Base-by-base conservation (phyloP, 2,888 invertebrate species). In the Anaspis maculata region DNA sequence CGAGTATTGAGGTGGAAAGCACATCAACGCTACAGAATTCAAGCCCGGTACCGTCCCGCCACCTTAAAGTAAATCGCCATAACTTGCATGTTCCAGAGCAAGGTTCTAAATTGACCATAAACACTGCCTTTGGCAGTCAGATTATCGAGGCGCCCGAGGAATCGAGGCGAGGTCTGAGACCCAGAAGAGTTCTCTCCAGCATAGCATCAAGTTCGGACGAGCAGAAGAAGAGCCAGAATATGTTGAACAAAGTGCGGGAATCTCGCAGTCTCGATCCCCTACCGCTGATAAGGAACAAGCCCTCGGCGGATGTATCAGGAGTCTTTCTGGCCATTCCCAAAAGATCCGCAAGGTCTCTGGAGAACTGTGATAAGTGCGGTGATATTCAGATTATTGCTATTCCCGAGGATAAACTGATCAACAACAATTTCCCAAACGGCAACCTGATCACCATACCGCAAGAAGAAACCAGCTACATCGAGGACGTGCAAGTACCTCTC, bases 211-310 rank as follows among this genome's bases (percentile, higher is more conserved):
- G 77, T 39, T 72, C 72, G 36, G 76, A 74, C 45, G 74, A 75
- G 40, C 61, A 65, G 29, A 58, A 52, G 34, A 63, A 63, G 37
- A 57, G 57, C 32, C 55, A 60, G 32, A 49, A 54, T 11, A 51
- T 54, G 36, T 39, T 62, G 15, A 61, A 59, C 34, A 60, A 53
- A 42, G 65, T 78, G 39, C 67, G 77, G 13, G 78, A 77, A 53
- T 76, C 78, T 1, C 72, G 74, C 41, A 80, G 80, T 1, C 61
- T 82, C 39, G 81, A 83, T 56, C 74, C 74, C 2, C 68, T 82
- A 53, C 79, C 77, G 4, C 41, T 57, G 25, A 35, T 43, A 10
- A 51, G 51, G 39, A 45, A 41, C 32, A 43, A 42, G 27, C 45
- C 50, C 12, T 38, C 43, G 23, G 46, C 41, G 12, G 25, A 53